Base-by-base conservation (phyloP, 2,888 invertebrate species). In the Dolichopus griseipennis region DNA sequence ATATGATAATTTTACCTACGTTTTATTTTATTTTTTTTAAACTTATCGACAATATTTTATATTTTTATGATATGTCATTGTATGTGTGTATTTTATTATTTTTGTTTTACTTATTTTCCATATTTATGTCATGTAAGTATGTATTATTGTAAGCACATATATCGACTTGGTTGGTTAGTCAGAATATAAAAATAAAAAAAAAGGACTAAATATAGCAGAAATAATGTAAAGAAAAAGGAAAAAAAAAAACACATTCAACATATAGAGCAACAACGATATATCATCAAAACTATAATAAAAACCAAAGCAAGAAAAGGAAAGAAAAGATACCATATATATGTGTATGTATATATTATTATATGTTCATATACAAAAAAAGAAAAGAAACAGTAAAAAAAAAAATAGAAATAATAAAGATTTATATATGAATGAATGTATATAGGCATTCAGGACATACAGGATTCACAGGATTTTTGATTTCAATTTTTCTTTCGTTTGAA, bases 131-230 rank as follows among this genome's bases (percentile, higher is more conserved):
- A 52, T 37, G 10, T 18, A 52, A 52, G 18, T 18, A 52, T 52
- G 6, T 18, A n/a, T 18, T 12, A 18, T 52, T 52, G 52, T 41
- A 41, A 9, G n/a, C n/a, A 41, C 52, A 12, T 52, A 52, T 52
- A 52, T 52, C 18, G n/a, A 52, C 52, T 52, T 52, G 52, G 52
- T 52, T 52, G 52, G 52, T 52, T 52, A 52, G 52, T 52, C 52
- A 52, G 15, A 15, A 52, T 18, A 52, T 52, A 18, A 52, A 12
- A 43, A 43, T 43, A 3, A n/a, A n/a, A n/a, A 41, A 41, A 41
- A 41, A 9, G 15, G 9, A 41, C 9, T 41, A 41, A 41, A 41
- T 41, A 41, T 41, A 12, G 41, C 15, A 12, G 15, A 41, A 41
- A 41, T n/a, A n/a, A n/a, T n/a, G n/a, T n/a, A n/a, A 41, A 41